Evolutionary conservation across 2,797 vertebrate species (phyloP), one percentile per base, ranked within the genome.

Genomic region (Scolopax rusticola): DNA sequence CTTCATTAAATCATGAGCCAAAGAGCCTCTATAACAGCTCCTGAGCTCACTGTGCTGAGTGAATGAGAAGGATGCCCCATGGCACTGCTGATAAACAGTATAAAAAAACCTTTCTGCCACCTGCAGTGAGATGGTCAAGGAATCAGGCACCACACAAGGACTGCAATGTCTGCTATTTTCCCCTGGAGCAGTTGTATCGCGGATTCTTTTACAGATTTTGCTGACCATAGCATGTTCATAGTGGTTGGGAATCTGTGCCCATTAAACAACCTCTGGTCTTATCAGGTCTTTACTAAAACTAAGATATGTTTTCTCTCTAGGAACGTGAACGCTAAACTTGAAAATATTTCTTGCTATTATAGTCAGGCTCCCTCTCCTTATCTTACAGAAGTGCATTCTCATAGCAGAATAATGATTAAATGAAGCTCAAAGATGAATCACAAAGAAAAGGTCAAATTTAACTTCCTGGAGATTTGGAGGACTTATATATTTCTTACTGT

Each of bases 1-100:
- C 78, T 61, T 40, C 32, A 45, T 63, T 8, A 77, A 57, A 47
- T 51, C 61, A 28, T 0, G 0, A 74, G n/a, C 63, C 38, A 15
- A 28, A 33, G 38, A 83, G 41, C 3, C 5, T 2, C 23, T 15
- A 8, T 6, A 68, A 68, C 0, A 0, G 0, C 6, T 64, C 45
- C 69, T 1, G 4, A 41, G 15, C 24, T 59, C 32, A 2, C 36
- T 15, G 79, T 50, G 65, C 56, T 38, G 54, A n/a, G 41, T 27
- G 47, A 48, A 63, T 1, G 24, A 65, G 43, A 51, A 77, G 48
- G 24, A 36, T 47, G 30, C n/a, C 25, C 40, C 38, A 15, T 54
- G 61, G 40, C 27, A 48, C 10, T 0, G 0, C 8, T 24, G 69
- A 64, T 41, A 57, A 83, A 65, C 2, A 3, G 2, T 6, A 5